phyloP scores from a whole-genome alignment of 2,113 vertebrate genomes.

The Haemorhous mexicanus region DNA sequence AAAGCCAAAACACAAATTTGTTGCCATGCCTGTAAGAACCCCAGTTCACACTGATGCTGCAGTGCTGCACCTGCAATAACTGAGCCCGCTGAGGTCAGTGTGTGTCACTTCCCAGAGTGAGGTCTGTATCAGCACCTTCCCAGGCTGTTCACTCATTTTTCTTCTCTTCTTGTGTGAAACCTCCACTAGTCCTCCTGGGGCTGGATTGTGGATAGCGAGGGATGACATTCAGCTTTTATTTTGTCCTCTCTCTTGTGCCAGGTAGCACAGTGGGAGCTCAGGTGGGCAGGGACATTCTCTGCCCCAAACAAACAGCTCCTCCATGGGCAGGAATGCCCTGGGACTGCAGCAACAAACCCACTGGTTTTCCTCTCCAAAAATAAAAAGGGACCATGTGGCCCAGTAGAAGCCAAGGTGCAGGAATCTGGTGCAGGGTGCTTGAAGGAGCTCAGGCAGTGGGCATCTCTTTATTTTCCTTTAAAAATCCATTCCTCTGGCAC shows the following conservation, averaged over 20 bases:
- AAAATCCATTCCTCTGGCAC: not conserved
- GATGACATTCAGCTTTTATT: not conserved
- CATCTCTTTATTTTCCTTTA: not conserved
- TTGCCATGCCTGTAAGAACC: not conserved
- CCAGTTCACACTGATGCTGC: not conserved
- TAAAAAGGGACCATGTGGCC: not conserved
- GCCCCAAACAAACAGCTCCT: not conserved
- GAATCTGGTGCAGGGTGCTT: not conserved
- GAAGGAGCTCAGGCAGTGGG: not conserved
- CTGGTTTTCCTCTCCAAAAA: not conserved
- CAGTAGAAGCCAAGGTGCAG: not conserved
- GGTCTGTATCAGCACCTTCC: not conserved
- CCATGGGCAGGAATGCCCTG: not conserved
- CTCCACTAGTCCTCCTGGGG: not conserved
- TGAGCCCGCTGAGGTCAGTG: not conserved
- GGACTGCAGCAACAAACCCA: not conserved
- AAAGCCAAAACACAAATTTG: constrained; percentile 4
- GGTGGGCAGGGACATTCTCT: not conserved
- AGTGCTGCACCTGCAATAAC: not conserved
- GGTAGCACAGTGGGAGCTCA: not conserved
- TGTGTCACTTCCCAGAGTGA: not conserved
- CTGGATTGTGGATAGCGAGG: not conserved
- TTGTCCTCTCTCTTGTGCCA: not conserved
- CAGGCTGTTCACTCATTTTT: not conserved
- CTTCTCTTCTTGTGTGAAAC: not conserved